Base-by-base conservation (phyloP, 64 coral and sea anemone genomes). In the Pocillopora damicornis region DNA sequence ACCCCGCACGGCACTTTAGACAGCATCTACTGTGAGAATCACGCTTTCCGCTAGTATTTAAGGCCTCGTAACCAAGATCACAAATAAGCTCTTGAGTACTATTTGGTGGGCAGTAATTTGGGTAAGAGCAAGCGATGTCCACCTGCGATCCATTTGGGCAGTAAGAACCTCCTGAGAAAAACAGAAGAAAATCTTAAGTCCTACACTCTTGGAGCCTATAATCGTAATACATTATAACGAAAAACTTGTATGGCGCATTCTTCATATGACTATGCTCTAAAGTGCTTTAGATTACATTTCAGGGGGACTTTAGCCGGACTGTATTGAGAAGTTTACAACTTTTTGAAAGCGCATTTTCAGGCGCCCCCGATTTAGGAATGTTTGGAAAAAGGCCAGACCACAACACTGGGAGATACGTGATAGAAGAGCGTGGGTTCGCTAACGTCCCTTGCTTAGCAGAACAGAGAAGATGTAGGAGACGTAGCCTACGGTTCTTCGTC, bases 91-190 rank as follows among this genome's bases (percentile, higher is more conserved):
- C 72, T 68, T 73, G 22, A 18, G 64, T 61, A 9, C 77, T 82
- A 1, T 78, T 76, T 35, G 83, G 77, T 22, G 97, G 97, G 79
- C 97, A 99, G 60, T 95, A 95, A 42, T 95, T 74, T 18, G 97
- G 97, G 51, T 99, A 99, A 7, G 93, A 35, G 38, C 97, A 99
- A 0, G 22, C 59, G 37, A 51, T 74, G 35, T 63, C 60, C 22
- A 18, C 15, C 10, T 74, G 62, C 23, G 93, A 85, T 71, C 90
- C 93, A n/a, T 87, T 88, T 3, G 87, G 83, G 80, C 97, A 99
- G 60, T 95, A 99, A 67, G 62, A 91, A 37, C 97, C 97, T 86
- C 90, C 97, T 99, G n/a, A 36, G 61, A 68, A 20, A 88, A 16
- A 88, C 30, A 86, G 56, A 2, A 81, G 35, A 68, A 35, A 71